A percentile compares a stretch with the other conserved stretches of the same genome.
Evolutionary conservation across 2,888 invertebrate genomes (phyloP).

Genomic region (Philaethria dido): DNA sequence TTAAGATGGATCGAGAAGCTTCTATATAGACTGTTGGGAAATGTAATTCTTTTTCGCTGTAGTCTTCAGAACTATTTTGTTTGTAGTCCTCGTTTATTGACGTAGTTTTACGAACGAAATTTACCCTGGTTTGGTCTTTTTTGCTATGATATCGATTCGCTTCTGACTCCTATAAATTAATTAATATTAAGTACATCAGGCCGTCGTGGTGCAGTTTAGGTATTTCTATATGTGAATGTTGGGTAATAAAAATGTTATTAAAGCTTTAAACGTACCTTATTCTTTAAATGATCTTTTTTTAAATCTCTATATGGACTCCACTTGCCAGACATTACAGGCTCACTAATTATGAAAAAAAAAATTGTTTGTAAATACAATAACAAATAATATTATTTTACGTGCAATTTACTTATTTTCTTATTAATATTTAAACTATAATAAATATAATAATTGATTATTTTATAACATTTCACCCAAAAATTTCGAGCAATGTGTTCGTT

Average conservation of each 20-base stretch:
- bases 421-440: not conserved
- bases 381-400: not conserved
- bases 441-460: constrained; percentile 9
- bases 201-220: too few species aligned
- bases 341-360: constrained; percentile 52
- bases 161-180: not conserved
- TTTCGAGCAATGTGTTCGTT: constrained; percentile 54
- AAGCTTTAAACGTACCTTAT: too few species aligned
- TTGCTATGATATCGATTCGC: not conserved
- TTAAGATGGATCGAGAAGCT: constrained; percentile 47
- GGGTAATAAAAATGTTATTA: too few species aligned
- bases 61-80: constrained; percentile 55
- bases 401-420: too few species aligned
- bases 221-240: too few species aligned
- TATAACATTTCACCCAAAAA: constrained; percentile 59
- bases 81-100: constrained; percentile 1
- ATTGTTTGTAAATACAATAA: not conserved
- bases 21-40: constrained; percentile 49
- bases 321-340: constrained; percentile 67
- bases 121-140: constrained; percentile 53
- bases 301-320: constrained; percentile 60
- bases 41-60: constrained; percentile 50
- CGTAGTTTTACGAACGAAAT: constrained; percentile 51
- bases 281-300: constrained; percentile 44
- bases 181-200: constrained; percentile 32